Conservation (phyloP, 2,113 vertebrate genomes). For the Mormyrus lacerda region DNA sequence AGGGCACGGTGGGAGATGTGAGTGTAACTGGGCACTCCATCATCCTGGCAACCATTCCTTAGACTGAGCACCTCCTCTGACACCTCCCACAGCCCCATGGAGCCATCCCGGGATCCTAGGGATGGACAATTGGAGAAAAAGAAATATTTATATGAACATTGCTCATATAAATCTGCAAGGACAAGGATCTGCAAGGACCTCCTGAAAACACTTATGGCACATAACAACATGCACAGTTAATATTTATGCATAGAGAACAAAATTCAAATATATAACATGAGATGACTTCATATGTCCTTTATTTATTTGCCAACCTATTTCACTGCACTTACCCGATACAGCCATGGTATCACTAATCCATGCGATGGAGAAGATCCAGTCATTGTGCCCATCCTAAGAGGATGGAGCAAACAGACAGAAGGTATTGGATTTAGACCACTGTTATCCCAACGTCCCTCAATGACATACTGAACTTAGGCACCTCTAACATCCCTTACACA, state of each 20-base stretch:
- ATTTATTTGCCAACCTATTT: neutral
- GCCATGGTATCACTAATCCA: slow-evolving; percentile 98
- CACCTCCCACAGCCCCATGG: slow-evolving; percentile 96
- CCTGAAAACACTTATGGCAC: no score
- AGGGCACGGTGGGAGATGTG: slow-evolving; percentile 89
- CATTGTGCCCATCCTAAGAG: slow-evolving; percentile 90
- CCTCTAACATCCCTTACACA: neutral
- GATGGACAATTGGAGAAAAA: neutral
- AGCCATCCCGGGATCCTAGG: slow-evolving; percentile 90
- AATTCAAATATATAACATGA: neutral
- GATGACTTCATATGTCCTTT: neutral
- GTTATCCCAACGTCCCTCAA: neutral
- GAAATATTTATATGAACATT: neutral
- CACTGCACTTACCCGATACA: slow-evolving; percentile 78
- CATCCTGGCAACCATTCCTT: slow-evolving; percentile 66
- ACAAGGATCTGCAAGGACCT: no score
- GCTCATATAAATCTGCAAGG: no score
- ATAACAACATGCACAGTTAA: neutral
- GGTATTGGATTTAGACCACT: neutral
- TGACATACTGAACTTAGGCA: neutral
- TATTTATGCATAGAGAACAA: no score
- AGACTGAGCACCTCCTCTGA: slow-evolving; percentile 81
- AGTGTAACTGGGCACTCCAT: slow-evolving; percentile 80
- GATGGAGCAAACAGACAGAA: slow-evolving; percentile 29
- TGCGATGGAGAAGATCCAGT: slow-evolving; percentile 98